Percentiles rank a stretch among this genome's conserved stretches.
Conservation (phyloP, 2,888 invertebrate genomes). For the Oscheius sp. region DNA sequence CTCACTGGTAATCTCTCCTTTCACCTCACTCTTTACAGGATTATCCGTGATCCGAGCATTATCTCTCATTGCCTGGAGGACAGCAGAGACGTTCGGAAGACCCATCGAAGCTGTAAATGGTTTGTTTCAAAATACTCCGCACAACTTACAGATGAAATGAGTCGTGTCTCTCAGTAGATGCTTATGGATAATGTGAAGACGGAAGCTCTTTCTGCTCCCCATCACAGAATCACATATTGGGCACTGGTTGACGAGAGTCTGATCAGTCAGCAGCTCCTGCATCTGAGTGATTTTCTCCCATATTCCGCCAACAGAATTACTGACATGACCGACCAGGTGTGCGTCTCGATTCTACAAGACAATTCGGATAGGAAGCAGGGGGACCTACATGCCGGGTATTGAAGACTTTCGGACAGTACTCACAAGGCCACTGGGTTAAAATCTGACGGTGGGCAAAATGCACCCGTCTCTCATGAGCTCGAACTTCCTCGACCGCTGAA, state of each 20-base stretch:
- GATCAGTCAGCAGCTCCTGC: constrained; percentile 39
- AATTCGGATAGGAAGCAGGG: too few species aligned
- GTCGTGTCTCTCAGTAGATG: constrained; percentile 31
- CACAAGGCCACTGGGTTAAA: constrained; percentile 25
- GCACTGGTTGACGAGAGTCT: constrained; percentile 38
- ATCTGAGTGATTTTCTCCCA: constrained; percentile 37
- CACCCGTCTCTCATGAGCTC: constrained; percentile 31
- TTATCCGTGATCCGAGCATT: not conserved
- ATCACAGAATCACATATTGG: constrained; percentile 39
- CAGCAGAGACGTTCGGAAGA: constrained; percentile 21
- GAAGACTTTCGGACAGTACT: constrained; percentile 33
- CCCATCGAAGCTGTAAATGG: constrained; percentile 26
- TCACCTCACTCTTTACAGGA: constrained; percentile 11
- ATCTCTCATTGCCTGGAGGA: constrained; percentile 12
- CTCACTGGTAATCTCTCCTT: constrained; percentile 4
- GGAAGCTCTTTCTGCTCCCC: constrained; percentile 40
- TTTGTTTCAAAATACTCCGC: not conserved
- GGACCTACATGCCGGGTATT: constrained; percentile 29
- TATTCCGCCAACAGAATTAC: constrained; percentile 29
- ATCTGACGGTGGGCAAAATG: constrained; percentile 19
- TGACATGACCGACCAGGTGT: constrained; percentile 35
- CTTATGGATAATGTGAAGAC: constrained; percentile 39
- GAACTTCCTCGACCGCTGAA: constrained; percentile 34
- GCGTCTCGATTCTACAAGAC: constrained; percentile 31
- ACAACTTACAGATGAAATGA: constrained; percentile 29